These are phyloP conservation scores for Drosophila nr. perissopoda DNA, from an alignment of 2,888 invertebrate genomes.

Conservation along the genomic window DNA sequence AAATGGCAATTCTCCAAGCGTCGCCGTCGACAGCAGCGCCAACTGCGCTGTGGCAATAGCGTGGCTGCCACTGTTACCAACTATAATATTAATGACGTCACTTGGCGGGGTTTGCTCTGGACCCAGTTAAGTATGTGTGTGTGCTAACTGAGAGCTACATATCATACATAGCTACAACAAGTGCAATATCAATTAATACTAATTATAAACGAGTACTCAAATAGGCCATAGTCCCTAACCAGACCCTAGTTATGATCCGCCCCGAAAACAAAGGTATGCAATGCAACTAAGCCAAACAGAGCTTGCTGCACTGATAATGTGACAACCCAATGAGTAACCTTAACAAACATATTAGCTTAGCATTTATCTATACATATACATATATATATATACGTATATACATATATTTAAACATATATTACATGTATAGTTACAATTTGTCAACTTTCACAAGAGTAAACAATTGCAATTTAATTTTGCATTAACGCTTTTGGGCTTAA, in stretches of 20 bases:
- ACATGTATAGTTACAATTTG: constrained; percentile 46
- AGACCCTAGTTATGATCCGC: constrained; percentile 72
- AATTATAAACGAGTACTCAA: constrained; percentile 26
- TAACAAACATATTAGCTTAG: constrained; percentile 19
- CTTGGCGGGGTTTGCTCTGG: constrained; percentile 10
- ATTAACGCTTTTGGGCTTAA: constrained; percentile 59
- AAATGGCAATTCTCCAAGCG: constrained; percentile 61
- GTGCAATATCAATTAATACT: constrained; percentile 7
- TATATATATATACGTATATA: constrained; percentile 1
- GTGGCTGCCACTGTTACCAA: constrained; percentile 52
- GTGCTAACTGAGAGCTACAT: constrained; percentile 41
- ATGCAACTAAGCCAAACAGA: constrained; percentile 35
- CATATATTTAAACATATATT: not conserved
- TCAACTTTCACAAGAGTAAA: constrained; percentile 43
- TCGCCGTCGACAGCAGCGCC: constrained; percentile 38
- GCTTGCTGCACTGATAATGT: constrained; percentile 33
- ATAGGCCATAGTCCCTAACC: constrained; percentile 48
- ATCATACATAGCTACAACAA: not conserved
- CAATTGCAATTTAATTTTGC: constrained; percentile 57
- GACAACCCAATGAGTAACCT: constrained; percentile 21
- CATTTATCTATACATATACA: constrained; percentile 9
- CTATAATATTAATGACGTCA: constrained; percentile 32
- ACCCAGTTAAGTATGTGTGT: constrained; percentile 47
- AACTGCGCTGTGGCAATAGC: constrained; percentile 54
- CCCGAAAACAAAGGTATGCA: constrained; percentile 36